phyloP scores from a whole-genome alignment of 2,888 invertebrate species.

The Amaurobius ferox region DNA sequence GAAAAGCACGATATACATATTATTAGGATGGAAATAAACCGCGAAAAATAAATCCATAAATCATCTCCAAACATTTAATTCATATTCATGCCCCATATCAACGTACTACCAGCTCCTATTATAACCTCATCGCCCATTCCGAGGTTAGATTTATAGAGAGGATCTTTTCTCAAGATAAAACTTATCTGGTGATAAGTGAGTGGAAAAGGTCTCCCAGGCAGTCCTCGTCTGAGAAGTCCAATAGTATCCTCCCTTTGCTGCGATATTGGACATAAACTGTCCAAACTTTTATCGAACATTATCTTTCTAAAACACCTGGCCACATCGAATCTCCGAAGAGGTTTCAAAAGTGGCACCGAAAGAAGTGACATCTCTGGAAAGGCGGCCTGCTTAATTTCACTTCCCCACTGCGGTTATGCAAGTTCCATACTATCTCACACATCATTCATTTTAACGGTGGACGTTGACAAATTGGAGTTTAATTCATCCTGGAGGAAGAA shows the following conservation, averaged over 20 bases:
- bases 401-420: not conserved
- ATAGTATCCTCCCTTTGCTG: not conserved
- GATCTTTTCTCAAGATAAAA: not conserved
- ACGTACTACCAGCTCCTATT: no score
- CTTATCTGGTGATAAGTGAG: not conserved
- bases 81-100: no score
- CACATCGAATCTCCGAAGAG: not conserved
- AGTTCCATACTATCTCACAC: not conserved
- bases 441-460: not conserved
- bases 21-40: no score
- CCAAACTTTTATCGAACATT: constrained; percentile 2
- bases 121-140: not conserved
- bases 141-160: not conserved
- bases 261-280: not conserved
- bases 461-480: constrained; percentile 16
- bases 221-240: not conserved
- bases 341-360: not conserved
- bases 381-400: not conserved
- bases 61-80: no score
- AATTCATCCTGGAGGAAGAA: not conserved
- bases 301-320: constrained; percentile 9
- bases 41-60: no score
- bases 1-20: no score
- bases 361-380: not conserved
- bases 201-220: not conserved